Conservation (phyloP, 2,888 invertebrate genomes). For the Pegoplata infirma region DNA sequence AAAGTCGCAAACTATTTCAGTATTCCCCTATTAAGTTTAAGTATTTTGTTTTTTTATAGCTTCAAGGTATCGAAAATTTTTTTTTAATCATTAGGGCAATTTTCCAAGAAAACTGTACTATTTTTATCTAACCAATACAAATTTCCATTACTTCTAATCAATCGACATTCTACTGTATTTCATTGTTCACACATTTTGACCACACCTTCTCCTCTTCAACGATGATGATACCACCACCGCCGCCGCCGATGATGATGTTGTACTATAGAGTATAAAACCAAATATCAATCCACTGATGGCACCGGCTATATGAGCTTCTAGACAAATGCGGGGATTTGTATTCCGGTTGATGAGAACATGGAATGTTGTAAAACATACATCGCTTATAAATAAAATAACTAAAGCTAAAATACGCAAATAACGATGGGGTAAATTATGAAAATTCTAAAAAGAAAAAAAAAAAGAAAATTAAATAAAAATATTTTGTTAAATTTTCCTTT, state of each 20-base stretch:
- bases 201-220: background rate
- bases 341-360: conserved; percentile 78
- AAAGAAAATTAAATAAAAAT: conserved; percentile 63
- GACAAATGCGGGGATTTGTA: conserved; percentile 80
- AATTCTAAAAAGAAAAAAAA: no score
- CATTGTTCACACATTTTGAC: conserved; percentile 32
- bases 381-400: conserved; percentile 82
- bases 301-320: conserved; percentile 86
- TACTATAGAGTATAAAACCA: conserved; percentile 65
- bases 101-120: no score
- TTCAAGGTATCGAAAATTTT: no score
- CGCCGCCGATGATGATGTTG: background rate
- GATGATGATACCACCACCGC: background rate
- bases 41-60: no score
- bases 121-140: no score
- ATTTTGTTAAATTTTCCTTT: background rate
- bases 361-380: conserved; percentile 81
- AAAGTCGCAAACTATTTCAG: no score
- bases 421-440: conserved; percentile 76
- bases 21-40: no score
- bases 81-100: no score
- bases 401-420: conserved; percentile 81
- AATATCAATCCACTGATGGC: conserved; percentile 82
- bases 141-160: no score
- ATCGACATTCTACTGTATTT: no score